These are phyloP conservation scores for Papilio polytes DNA, from an alignment of 1,140 invertebrate species.

Conservation along the genomic window DNA sequence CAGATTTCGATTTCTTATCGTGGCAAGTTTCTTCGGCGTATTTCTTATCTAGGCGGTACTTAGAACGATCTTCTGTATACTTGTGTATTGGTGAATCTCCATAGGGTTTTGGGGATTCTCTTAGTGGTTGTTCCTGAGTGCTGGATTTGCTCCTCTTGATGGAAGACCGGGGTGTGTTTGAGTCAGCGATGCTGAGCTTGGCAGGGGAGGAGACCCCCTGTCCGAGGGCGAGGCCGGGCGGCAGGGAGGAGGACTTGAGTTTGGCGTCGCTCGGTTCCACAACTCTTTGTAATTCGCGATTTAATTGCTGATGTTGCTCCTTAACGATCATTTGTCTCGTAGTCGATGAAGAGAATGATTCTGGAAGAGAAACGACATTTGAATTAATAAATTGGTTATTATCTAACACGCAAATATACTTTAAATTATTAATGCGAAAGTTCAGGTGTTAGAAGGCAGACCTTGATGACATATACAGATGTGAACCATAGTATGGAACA, in stretches of 20 bases:
- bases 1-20: conserved; percentile 83
- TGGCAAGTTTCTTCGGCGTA: conserved; percentile 78
- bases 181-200: conserved; percentile 80
- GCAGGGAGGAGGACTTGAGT: conserved; percentile 87
- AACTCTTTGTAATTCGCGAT: conserved; percentile 71
- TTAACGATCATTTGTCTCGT: conserved; percentile 73
- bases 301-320: conserved; percentile 72
- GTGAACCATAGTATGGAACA: too few relatives aligned
- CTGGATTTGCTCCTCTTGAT: conserved; percentile 82
- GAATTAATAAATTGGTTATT: too few relatives aligned
- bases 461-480: too few relatives aligned
- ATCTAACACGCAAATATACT: too few relatives aligned
- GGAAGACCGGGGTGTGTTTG: conserved; percentile 70
- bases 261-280: conserved; percentile 82
- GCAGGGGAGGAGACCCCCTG: conserved; percentile 72
- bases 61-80: conserved; percentile 67
- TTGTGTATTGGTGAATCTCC: conserved; percentile 52
- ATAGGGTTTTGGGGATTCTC: conserved; percentile 64
- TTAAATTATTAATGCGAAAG: too few relatives aligned
- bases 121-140: conserved; percentile 75
- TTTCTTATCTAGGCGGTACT: conserved; percentile 73
- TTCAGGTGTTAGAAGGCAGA: too few relatives aligned
- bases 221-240: conserved; percentile 85
- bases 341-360: conserved; percentile 82
- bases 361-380: conserved; percentile 51